Evolutionary conservation across 1,140 invertebrate genomes (phyloP), one percentile per base, ranked within the genome.

Genomic region (Nasonia vitripennis): DNA sequence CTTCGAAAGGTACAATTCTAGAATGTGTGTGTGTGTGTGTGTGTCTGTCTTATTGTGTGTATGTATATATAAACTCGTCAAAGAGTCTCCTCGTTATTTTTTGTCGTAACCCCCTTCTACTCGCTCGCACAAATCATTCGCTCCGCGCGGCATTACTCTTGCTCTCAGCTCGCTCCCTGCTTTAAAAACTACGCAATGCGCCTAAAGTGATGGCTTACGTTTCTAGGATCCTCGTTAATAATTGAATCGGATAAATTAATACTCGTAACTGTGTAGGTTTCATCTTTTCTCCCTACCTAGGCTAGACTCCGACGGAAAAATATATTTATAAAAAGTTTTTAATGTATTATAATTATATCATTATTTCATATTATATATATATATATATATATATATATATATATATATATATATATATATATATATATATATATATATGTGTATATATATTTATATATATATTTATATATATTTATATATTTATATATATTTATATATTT

Each of bases 241-340:
- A 91, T 92, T 90, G 89, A 90, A 92, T 91, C 88, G 90, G 91
- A 92, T 92, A 92, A 92, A 91, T 92, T 91, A 93, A 92, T 91
- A 91, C 89, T 92, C 88, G 88, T 93, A 92, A 93, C 89, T 91
- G 90, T 91, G 90, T 92, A 91, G 91, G 89, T 92, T 89, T 81
- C 87, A 81, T 77, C 23, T 48, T 81, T 17, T 73, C 82, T 75
- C 74, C 92, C 91, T 93, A 93, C 92, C 91, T 93, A 93, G 90
- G 91, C 92, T 93, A 93, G 90, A 93, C 90, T 93, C 91, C 92
- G 93, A 93, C 92, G 92, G 90, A 93, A 93, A 93, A 93, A 93
- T 93, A 93, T 93, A 93, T 93, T 93, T 93, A 93, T 93, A 93
- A 93, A 93, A 93, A 93, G 92, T 93, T 93, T 92, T 91, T 91